These are phyloP conservation scores for Embiotoca jacksoni DNA, from an alignment of 2,113 vertebrate genomes.

Conservation along the genomic window DNA sequence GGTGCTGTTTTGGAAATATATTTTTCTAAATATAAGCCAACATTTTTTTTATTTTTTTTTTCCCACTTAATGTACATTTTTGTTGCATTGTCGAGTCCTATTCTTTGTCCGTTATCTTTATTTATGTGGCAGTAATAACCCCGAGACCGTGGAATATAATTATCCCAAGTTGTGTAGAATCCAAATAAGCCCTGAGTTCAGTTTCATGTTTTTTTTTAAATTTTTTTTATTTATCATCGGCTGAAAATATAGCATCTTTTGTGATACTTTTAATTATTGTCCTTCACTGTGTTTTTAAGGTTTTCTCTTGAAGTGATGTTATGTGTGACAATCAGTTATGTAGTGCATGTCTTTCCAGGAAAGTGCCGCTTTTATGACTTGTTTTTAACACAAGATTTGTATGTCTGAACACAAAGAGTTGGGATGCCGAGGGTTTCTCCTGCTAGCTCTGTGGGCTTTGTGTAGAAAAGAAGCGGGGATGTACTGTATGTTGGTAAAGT, in stretches of 20 bases:
- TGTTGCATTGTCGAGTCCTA: not conserved
- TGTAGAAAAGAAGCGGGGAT: not conserved
- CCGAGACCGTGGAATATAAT: not conserved
- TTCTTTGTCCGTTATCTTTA: not conserved
- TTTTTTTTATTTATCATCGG: not conserved
- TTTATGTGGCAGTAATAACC: not conserved
- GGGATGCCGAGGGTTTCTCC: too few relatives aligned
- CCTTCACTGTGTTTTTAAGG: not conserved
- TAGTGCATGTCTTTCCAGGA: constrained; percentile 6
- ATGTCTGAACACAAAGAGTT: not conserved
- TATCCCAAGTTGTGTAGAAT: not conserved
- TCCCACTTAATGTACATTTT: not conserved
- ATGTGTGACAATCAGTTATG: constrained; percentile 57
- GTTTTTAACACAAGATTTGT: not conserved
- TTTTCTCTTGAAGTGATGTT: constrained; percentile 22
- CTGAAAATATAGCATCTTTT: not conserved
- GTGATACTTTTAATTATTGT: not conserved
- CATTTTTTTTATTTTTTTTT: constrained; percentile 1
- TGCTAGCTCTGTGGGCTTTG: not conserved
- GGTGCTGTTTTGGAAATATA: constrained; percentile 17
- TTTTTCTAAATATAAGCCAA: constrained; percentile 3
- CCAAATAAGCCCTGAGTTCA: not conserved
- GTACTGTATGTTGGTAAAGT: too few relatives aligned
- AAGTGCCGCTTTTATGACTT: not conserved
- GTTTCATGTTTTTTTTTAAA: not conserved